Conservation (phyloP, 2,888 invertebrate genomes). For the Chesias legatella region DNA sequence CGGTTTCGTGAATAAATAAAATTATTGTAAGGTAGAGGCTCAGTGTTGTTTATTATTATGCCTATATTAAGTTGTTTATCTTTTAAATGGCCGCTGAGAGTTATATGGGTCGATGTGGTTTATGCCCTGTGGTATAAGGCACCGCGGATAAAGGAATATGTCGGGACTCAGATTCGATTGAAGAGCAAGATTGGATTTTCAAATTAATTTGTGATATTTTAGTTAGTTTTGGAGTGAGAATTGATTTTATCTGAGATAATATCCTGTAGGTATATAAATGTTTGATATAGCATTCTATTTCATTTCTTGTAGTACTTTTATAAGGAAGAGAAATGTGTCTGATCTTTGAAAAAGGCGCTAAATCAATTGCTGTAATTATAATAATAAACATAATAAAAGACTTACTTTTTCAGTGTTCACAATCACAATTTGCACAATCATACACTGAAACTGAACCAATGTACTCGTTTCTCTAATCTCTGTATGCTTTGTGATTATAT, state of each 20-base stretch:
- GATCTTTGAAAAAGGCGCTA: too few relatives aligned
- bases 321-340: too few relatives aligned
- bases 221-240: conserved; percentile 37
- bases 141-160: conserved; percentile 64
- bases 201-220: conserved; percentile 74
- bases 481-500: too few relatives aligned
- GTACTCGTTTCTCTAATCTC: too few relatives aligned
- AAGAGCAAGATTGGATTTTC: conserved; percentile 71
- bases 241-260: conserved; percentile 1
- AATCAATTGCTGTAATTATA: too few relatives aligned
- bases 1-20: conserved; percentile 79
- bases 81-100: conserved; percentile 75
- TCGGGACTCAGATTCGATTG: conserved; percentile 57
- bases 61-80: conserved; percentile 80
- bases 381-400: too few relatives aligned
- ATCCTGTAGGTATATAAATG: too few relatives aligned
- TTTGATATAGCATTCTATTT: too few relatives aligned
- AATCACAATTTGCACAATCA: too few relatives aligned
- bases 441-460: too few relatives aligned
- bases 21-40: conserved; percentile 56
- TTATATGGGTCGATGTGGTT: conserved; percentile 75
- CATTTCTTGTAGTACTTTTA: too few relatives aligned
- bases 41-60: conserved; percentile 75
- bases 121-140: conserved; percentile 70
- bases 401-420: too few relatives aligned